These are phyloP conservation scores for Borostomias antarcticus DNA, from an alignment of 2,797 vertebrate species.

Conservation along the genomic window DNA sequence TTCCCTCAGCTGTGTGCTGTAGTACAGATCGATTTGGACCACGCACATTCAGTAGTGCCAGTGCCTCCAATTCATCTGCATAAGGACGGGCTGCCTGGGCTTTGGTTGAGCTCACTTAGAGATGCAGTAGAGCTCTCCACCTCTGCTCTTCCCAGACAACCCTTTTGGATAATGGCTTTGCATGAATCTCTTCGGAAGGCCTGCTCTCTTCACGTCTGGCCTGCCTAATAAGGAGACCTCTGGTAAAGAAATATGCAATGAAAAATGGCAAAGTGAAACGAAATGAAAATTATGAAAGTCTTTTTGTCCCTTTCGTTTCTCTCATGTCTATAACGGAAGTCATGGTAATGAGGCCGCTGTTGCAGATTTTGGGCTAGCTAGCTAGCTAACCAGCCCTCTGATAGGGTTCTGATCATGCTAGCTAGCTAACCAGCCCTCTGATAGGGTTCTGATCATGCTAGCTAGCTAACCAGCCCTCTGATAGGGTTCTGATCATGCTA, in stretches of 20 bases:
- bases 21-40: conserved; percentile 15
- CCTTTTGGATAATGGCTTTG: conserved; percentile 7
- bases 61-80: conserved; percentile 34
- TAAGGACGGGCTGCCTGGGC: conserved; percentile 17
- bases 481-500: too few species aligned
- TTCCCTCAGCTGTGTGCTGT: neutral
- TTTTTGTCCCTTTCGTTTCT: neutral
- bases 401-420: too few species aligned
- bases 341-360: too few species aligned
- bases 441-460: too few species aligned
- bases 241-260: conserved; percentile 8
- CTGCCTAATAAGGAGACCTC: conserved; percentile 16
- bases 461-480: too few species aligned
- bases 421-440: too few species aligned
- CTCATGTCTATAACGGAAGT: too few species aligned
- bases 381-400: too few species aligned
- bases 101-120: conserved; percentile 9
- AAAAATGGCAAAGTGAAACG: neutral
- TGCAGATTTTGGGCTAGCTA: too few species aligned
- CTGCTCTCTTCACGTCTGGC: neutral
- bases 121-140: conserved; percentile 3
- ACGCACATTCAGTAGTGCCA: conserved; percentile 24
- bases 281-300: neutral
- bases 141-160: neutral
- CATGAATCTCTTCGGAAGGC: conserved; percentile 4